These are phyloP conservation scores for Pseudoips prasinana DNA, from an alignment of 2,888 invertebrate species.

Conservation along the genomic window DNA sequence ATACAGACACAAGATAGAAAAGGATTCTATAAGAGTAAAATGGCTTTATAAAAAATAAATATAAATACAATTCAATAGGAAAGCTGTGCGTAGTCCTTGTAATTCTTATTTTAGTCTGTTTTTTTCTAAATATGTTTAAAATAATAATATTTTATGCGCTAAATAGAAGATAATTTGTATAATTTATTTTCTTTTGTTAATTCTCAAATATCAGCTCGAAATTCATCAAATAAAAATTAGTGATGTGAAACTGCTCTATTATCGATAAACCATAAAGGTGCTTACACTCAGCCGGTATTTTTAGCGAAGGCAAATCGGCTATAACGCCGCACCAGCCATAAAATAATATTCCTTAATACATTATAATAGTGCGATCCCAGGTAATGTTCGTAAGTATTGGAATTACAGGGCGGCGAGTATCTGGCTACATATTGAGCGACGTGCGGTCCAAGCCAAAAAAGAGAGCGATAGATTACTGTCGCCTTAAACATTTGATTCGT, in stretches of 20 bases:
- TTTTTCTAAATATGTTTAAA: too few relatives aligned
- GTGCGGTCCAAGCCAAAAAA: slow-evolving; percentile 36
- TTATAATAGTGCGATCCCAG: slow-evolving; percentile 78
- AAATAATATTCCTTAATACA: slow-evolving; percentile 81
- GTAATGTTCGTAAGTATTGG: slow-evolving; percentile 79
- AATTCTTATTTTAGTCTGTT: too few relatives aligned
- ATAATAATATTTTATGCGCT: too few relatives aligned
- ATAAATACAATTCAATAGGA: too few relatives aligned
- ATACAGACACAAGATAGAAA: too few relatives aligned
- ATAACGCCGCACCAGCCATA: slow-evolving; percentile 69
- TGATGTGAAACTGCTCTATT: slow-evolving; percentile 20
- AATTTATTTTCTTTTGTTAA: too few relatives aligned
- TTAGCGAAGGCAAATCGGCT: slow-evolving; percentile 62
- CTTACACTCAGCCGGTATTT: slow-evolving; percentile 53
- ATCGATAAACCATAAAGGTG: slow-evolving; percentile 27
- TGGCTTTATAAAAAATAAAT: too few relatives aligned
- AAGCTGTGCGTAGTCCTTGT: too few relatives aligned
- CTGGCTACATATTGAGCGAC: slow-evolving; percentile 55
- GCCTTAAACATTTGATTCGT: too few relatives aligned
- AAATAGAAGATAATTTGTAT: too few relatives aligned
- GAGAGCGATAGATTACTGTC: slow-evolving; percentile 7
- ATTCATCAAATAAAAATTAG: slow-evolving; percentile 28
- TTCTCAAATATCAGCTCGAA: too few relatives aligned
- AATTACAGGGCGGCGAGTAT: slow-evolving; percentile 78
- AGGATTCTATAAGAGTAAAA: too few relatives aligned